phyloP scores from a whole-genome alignment of 2,888 invertebrate species.

The Amphipoea lucens region DNA sequence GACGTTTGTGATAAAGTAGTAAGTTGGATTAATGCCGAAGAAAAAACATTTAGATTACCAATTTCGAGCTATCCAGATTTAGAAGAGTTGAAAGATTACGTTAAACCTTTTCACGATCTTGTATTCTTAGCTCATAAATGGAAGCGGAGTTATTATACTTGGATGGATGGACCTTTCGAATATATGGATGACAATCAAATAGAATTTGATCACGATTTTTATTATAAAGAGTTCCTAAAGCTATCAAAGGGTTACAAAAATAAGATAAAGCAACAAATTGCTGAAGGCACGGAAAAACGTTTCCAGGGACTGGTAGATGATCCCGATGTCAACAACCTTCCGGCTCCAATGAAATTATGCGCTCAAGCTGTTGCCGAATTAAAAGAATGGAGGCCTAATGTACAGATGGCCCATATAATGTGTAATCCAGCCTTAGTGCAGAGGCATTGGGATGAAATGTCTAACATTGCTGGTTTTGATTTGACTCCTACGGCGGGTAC shows the following conservation, averaged over 20 bases:
- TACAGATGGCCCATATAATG: conserved; percentile 96
- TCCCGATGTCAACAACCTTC: conserved; percentile 94
- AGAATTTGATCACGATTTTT: conserved; percentile 95
- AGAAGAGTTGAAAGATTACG: conserved; percentile 93
- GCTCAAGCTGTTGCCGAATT: conserved; percentile 91
- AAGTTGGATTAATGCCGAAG: conserved; percentile 97
- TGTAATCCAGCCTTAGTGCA: conserved; percentile 95
- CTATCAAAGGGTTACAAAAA: conserved; percentile 94
- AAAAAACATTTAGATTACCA: conserved; percentile 95
- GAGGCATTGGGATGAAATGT: conserved; percentile 97
- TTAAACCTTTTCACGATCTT: conserved; percentile 93
- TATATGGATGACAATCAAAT: conserved; percentile 94
- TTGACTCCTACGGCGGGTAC: conserved; percentile 96
- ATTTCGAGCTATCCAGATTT: conserved; percentile 94
- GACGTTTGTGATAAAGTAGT: conserved; percentile 94
- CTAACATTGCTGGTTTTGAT: conserved; percentile 94
- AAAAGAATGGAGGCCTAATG: conserved; percentile 93
- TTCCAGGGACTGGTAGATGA: conserved; percentile 93
- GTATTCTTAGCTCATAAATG: conserved; percentile 92
- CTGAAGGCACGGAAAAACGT: conserved; percentile 91
- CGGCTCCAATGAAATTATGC: conserved; percentile 95
- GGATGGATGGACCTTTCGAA: conserved; percentile 98
- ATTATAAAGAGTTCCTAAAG: conserved; percentile 94
- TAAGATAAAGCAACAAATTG: conserved; percentile 94
- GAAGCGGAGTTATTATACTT: conserved; percentile 95